Conservation (phyloP, 1,140 invertebrate species). For the Leptopilina clavipes region DNA sequence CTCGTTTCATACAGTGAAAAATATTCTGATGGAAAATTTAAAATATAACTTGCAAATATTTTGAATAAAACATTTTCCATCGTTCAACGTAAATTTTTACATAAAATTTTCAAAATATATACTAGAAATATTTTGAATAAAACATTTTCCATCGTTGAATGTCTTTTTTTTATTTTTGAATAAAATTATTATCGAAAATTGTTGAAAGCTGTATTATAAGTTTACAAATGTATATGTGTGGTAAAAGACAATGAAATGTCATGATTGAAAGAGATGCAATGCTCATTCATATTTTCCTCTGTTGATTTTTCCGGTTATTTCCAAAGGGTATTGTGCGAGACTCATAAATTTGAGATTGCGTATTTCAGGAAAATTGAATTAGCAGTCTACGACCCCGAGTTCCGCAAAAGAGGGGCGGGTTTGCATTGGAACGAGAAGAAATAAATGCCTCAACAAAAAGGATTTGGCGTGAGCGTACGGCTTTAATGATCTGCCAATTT, state of each 20-base stretch:
- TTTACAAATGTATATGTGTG: background rate
- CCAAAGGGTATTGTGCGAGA: background rate
- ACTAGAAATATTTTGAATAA: too few species aligned
- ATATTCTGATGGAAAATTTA: too few species aligned
- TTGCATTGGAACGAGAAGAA: conserved; percentile 23
- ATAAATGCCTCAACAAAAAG: conserved; percentile 34
- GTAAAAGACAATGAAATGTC: background rate
- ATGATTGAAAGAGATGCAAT: conserved; percentile 18
- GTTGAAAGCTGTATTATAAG: too few species aligned
- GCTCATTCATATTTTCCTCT: background rate
- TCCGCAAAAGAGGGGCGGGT: background rate
- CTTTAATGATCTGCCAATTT: conserved; percentile 47
- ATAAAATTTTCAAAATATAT: too few species aligned
- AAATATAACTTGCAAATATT: too few species aligned
- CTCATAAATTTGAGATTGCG: conserved; percentile 16
- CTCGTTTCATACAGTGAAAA: too few species aligned
- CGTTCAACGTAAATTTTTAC: too few species aligned
- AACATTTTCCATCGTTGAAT: too few species aligned
- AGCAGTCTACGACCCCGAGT: background rate
- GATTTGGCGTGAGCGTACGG: conserved; percentile 35
- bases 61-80: too few species aligned
- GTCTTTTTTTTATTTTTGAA: too few species aligned
- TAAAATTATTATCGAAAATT: too few species aligned
- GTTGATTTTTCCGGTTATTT: conserved; percentile 14
- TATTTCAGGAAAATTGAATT: conserved; percentile 31